Evolutionary conservation across 2,888 invertebrate genomes (phyloP).

Genomic region (Lepidochitona cinerea): DNA sequence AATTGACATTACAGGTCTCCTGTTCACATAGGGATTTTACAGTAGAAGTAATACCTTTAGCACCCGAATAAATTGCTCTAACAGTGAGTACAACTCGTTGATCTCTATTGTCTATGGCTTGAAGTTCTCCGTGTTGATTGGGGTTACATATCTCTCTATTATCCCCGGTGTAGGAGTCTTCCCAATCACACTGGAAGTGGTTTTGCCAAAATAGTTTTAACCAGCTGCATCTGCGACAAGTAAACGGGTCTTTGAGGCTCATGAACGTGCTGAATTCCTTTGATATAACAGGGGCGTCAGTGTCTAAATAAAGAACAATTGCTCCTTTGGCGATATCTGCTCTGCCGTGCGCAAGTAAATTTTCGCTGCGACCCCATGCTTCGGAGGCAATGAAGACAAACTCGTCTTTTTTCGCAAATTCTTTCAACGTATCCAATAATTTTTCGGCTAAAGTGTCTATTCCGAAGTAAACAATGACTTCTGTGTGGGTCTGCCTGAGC

Average conservation of each 20-base stretch:
- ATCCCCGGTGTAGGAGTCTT: constrained; percentile 38
- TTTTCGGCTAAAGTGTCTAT: constrained; percentile 43
- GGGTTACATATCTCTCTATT: background rate
- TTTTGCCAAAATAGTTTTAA: constrained; percentile 57
- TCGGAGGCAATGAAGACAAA: constrained; percentile 57
- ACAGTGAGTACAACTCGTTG: constrained; percentile 52
- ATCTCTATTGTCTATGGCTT: constrained; percentile 30
- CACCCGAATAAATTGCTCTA: constrained; percentile 52
- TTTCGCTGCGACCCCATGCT: constrained; percentile 49
- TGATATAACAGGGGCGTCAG: background rate
- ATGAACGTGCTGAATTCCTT: constrained; percentile 26
- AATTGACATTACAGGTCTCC: constrained; percentile 16
- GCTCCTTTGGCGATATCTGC: constrained; percentile 34
- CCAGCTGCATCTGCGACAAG: constrained; percentile 47
- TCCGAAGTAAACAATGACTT: constrained; percentile 61
- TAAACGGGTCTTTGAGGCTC: constrained; percentile 28
- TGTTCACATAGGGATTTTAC: constrained; percentile 40
- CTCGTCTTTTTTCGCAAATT: constrained; percentile 23
- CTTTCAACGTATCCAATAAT: constrained; percentile 38
- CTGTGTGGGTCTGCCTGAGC: constrained; percentile 30
- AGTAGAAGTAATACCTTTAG: constrained; percentile 40
- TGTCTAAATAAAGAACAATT: background rate
- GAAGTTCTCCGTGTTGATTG: constrained; percentile 10
- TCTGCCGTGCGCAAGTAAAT: constrained; percentile 35
- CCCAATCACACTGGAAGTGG: constrained; percentile 47